A percentile compares a stretch with the other conserved stretches of the same genome.
phyloP scores from a whole-genome alignment of 2,113 vertebrate genomes.

The Leptobrachium ailaonicum region DNA sequence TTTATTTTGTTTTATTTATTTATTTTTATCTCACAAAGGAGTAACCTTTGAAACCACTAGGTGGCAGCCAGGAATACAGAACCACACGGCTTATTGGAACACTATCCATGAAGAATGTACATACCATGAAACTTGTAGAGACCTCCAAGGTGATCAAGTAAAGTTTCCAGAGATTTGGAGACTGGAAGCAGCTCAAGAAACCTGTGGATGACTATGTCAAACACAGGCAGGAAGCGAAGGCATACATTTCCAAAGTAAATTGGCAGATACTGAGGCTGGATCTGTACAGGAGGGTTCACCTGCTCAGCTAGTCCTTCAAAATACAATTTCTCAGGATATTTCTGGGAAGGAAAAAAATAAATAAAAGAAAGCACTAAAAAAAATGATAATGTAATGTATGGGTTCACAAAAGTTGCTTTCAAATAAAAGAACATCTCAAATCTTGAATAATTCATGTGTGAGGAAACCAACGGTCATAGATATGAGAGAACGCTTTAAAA shows the following conservation, averaged over 20 bases:
- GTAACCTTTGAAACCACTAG: no score
- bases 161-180: conserved; percentile 93
- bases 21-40: no score
- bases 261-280: conserved; percentile 91
- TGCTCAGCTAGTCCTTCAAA: conserved; percentile 97
- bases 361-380: background rate
- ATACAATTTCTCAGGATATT: conserved; percentile 97
- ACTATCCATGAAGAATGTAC: conserved; percentile 40
- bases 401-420: no score
- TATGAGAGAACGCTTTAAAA: no score
- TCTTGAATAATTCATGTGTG: no score
- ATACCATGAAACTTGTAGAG: conserved; percentile 98
- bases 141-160: conserved; percentile 93
- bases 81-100: no score
- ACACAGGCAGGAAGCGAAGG: conserved; percentile 94
- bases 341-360: conserved; percentile 67
- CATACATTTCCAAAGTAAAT: conserved; percentile 99
- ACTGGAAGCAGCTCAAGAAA: conserved; percentile 96
- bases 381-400: no score
- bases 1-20: no score
- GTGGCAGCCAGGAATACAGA: background rate
- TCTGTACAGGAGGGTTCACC: conserved; percentile 92
- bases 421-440: no score
- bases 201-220: conserved; percentile 97
- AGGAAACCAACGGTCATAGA: no score